A percentile compares a stretch with the other conserved stretches of the same genome.
Conservation (phyloP, 2,888 invertebrate species). For the Drosophila paranaensis region DNA sequence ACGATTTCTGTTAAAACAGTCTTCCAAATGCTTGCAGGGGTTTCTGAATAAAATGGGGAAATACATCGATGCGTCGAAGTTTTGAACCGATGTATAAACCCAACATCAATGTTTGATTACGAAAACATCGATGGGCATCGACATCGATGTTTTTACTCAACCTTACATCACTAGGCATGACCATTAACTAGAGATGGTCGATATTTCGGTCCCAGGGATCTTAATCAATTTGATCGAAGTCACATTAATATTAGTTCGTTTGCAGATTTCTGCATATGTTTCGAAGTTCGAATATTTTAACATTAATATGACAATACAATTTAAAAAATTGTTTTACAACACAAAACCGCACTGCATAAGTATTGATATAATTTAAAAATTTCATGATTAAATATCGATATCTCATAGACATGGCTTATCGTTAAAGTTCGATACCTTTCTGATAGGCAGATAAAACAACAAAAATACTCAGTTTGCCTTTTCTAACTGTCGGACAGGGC, state of each 20-base stretch:
- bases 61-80: too few species aligned
- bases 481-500: constrained; percentile 25
- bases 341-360: background rate
- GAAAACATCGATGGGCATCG: too few species aligned
- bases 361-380: background rate
- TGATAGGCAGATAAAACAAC: constrained; percentile 50
- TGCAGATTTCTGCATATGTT: background rate
- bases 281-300: background rate
- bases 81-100: too few species aligned
- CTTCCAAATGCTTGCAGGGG: too few species aligned
- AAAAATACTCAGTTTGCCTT: constrained; percentile 31
- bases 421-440: constrained; percentile 32
- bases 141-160: too few species aligned
- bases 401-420: background rate
- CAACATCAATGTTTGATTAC: too few species aligned
- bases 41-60: too few species aligned
- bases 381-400: constrained; percentile 28
- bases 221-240: background rate
- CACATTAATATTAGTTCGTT: background rate
- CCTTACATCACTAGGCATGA: too few species aligned
- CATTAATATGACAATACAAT: background rate
- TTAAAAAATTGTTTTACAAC: background rate
- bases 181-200: constrained; percentile 27
- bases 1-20: too few species aligned
- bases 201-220: background rate